Base-by-base conservation (phyloP, 2,888 invertebrate genomes). In the Nymphalis urticae region DNA sequence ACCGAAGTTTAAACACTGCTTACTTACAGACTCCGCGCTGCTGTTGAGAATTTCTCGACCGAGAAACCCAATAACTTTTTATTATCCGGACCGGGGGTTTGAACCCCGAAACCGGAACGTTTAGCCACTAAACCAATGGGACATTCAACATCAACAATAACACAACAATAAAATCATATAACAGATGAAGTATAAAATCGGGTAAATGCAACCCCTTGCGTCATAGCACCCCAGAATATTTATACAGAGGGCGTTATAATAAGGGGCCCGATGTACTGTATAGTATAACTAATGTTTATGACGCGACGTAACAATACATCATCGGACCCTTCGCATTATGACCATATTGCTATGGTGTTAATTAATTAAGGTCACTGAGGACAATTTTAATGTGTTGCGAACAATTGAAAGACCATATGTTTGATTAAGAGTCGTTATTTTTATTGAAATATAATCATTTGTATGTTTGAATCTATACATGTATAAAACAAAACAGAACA, bases 361-460 rank as follows among this genome's bases (percentile, higher is more conserved):
- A 69, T 74, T 74, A 72, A 75, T 73, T 75, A 73, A 70, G 65
- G 62, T 59, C 64, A 58, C 63, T 64, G 60, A 66, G 66, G 66
- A 64, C 59, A 72, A 53, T 62, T 72, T 67, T 67, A 36, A 56
- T 13, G 32, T 17, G 27, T 16, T 19, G 24, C 19, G 36, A 42
- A 62, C 16, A 48, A 24, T 56, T 56, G n/a, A 54, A 47, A 53
- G 53, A 13, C 68, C 59, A 61, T 66, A 68, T 51, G 51, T 63
- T n/a, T 27, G 21, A 53, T 51, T n/a, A 36, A 13, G 42, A 42
- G 42, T 42, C 13, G 4, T 13, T 42, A 42, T 13, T 42, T 42
- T 3, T 42, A 4, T 42, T 10, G 1, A 42, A 13, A 42, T 3
- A 42, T 13, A 42, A 42, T 10, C 13, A 13, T 13, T 13, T 42